Conservation (phyloP, 2,113 vertebrate genomes). For the Eira barbara region DNA sequence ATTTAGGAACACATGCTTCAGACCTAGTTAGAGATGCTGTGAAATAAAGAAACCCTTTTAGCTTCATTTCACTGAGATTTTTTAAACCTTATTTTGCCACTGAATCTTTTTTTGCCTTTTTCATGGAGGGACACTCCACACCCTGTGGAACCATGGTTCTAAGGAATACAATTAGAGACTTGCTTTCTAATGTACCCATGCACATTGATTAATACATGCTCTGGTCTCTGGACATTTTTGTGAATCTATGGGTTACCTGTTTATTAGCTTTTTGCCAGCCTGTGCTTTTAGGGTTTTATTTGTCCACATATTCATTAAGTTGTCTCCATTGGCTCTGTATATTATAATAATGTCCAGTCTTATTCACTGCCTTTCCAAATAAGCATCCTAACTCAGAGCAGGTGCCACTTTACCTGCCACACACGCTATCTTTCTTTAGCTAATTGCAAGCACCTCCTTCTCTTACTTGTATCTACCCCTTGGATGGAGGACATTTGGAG, state of each 20-base stretch:
- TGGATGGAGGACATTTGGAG: neutral
- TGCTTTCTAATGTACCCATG: neutral
- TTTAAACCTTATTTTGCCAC: neutral
- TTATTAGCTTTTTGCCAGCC: neutral
- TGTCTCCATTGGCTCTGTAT: neutral
- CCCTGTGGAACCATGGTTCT: neutral
- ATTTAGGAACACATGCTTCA: neutral
- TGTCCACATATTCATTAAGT: neutral
- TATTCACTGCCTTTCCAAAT: neutral
- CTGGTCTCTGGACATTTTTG: neutral
- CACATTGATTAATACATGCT: neutral
- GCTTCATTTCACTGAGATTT: neutral
- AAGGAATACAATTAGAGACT: neutral
- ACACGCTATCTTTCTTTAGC: neutral
- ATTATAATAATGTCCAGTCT: neutral
- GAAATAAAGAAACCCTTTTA: neutral
- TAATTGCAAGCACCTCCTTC: neutral
- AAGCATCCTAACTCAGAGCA: neutral
- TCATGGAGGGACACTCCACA: neutral
- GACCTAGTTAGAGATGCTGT: neutral
- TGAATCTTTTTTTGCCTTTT: neutral
- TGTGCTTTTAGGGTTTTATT: neutral
- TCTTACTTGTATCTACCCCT: neutral
- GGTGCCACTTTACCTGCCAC: neutral
- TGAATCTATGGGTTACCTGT: neutral